phyloP scores from a whole-genome alignment of 2,888 invertebrate genomes.

The Amphipoea lucens region DNA sequence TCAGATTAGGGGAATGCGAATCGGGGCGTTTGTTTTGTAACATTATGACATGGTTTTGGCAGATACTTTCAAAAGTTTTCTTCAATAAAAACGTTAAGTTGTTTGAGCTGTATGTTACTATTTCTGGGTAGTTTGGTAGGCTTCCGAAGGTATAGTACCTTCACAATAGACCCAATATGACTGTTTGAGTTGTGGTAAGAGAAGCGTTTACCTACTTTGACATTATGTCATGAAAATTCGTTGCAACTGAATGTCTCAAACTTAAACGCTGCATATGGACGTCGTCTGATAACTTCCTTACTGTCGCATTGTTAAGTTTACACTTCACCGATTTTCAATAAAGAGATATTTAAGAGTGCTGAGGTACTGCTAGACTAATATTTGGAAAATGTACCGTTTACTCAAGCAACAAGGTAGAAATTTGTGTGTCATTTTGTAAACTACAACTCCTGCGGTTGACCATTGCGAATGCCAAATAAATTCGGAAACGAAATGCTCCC shows the following conservation, averaged over 20 bases:
- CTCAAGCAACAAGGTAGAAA: conserved; percentile 16
- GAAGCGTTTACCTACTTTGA: neutral
- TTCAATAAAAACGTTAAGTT: neutral
- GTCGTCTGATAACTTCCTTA: conserved; percentile 36
- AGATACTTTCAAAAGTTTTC: neutral
- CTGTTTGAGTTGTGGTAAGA: neutral
- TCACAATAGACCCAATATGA: neutral
- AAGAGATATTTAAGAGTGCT: conserved; percentile 34
- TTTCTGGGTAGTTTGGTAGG: neutral
- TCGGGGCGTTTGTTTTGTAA: conserved; percentile 20
- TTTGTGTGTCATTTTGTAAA: conserved; percentile 31
- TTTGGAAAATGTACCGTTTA: conserved; percentile 8
- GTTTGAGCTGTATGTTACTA: neutral
- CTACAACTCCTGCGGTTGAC: conserved; percentile 53
- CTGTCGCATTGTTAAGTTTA: conserved; percentile 35
- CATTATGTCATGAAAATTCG: neutral
- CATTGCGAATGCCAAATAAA: conserved; percentile 69
- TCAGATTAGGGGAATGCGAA: conserved; percentile 15
- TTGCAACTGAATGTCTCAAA: neutral
- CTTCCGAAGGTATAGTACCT: neutral
- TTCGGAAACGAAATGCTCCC: conserved; percentile 68
- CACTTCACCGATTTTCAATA: conserved; percentile 45
- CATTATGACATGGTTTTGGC: neutral
- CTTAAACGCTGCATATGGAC: neutral
- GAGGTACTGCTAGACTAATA: neutral